Conservation (phyloP, 2,113 vertebrate genomes). For the Melanocharis versteri region DNA sequence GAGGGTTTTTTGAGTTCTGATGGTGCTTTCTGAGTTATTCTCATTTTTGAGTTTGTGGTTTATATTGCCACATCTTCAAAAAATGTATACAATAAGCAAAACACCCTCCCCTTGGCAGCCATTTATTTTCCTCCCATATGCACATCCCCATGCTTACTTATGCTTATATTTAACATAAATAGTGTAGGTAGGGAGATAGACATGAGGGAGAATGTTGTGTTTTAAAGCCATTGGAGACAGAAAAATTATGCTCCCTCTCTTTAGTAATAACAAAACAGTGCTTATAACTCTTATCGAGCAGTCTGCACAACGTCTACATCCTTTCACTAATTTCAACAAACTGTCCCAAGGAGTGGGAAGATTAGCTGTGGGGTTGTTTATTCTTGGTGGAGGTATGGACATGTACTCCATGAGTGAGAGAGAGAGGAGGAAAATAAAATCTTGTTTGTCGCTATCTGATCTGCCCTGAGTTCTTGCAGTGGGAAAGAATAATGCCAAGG, state of each 20-base stretch:
- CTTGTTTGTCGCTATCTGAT: conserved; percentile 16
- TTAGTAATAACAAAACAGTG: conserved; percentile 72
- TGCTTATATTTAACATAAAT: background rate
- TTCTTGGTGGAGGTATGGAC: conserved; percentile 56
- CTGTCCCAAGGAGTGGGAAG: conserved; percentile 60
- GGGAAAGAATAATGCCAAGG: background rate
- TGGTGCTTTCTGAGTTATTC: background rate
- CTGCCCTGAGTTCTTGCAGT: background rate
- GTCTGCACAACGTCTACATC: conserved; percentile 65
- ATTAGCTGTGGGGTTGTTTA: conserved; percentile 75
- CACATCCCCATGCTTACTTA: background rate
- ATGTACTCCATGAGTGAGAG: conserved; percentile 39
- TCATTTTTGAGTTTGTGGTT: background rate
- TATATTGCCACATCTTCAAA: background rate
- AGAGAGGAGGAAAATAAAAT: conserved; percentile 49
- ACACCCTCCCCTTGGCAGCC: background rate
- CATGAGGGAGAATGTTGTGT: conserved; percentile 25
- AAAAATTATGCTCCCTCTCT: conserved; percentile 49
- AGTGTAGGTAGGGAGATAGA: conserved; percentile 15
- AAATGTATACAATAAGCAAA: background rate
- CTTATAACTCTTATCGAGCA: conserved; percentile 74
- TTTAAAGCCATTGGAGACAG: conserved; percentile 62
- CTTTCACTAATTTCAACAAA: conserved; percentile 81
- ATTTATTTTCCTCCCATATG: background rate
- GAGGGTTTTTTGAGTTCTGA: background rate